A percentile compares a stretch with the other conserved stretches of the same genome.
Evolutionary conservation across 2,888 invertebrate genomes (phyloP).

Genomic region (Drosophila macrothrix): DNA sequence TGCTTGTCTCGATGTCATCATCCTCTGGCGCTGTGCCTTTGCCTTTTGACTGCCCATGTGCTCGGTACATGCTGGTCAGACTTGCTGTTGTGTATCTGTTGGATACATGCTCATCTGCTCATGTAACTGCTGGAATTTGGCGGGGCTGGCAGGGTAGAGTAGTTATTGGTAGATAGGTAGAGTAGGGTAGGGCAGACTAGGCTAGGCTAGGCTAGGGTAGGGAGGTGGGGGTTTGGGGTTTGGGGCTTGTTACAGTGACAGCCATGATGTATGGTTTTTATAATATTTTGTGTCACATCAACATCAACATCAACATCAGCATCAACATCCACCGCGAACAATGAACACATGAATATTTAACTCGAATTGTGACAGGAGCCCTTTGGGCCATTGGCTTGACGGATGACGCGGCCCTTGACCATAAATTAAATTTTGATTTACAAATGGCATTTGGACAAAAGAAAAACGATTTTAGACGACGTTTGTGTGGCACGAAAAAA

Average conservation of each 20-base stretch:
- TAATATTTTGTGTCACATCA: constrained; percentile 78
- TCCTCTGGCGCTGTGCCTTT: constrained; percentile 53
- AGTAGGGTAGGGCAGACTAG: background rate
- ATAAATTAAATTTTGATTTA: constrained; percentile 60
- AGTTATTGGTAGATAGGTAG: background rate
- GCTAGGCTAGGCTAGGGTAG: background rate
- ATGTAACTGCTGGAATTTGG: background rate
- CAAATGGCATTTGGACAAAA: constrained; percentile 23
- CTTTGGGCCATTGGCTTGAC: constrained; percentile 45
- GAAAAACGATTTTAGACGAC: background rate
- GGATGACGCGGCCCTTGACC: constrained; percentile 55
- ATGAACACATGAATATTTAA: constrained; percentile 69
- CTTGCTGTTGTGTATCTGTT: constrained; percentile 32
- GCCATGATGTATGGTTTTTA: constrained; percentile 72
- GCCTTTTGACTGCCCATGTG: constrained; percentile 42
- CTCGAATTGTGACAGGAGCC: constrained; percentile 50
- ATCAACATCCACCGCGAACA: constrained; percentile 28
- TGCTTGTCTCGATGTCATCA: constrained; percentile 63
- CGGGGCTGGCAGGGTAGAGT: background rate
- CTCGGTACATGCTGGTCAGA: background rate
- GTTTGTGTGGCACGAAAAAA: background rate
- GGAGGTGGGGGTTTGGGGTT: background rate
- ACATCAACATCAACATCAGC: constrained; percentile 54
- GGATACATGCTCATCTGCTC: constrained; percentile 19
- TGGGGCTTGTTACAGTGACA: constrained; percentile 47